Evolutionary conservation across 2,797 vertebrate genomes (phyloP), one percentile per base, ranked within the genome.

Genomic region (Graptemys geographica): DNA sequence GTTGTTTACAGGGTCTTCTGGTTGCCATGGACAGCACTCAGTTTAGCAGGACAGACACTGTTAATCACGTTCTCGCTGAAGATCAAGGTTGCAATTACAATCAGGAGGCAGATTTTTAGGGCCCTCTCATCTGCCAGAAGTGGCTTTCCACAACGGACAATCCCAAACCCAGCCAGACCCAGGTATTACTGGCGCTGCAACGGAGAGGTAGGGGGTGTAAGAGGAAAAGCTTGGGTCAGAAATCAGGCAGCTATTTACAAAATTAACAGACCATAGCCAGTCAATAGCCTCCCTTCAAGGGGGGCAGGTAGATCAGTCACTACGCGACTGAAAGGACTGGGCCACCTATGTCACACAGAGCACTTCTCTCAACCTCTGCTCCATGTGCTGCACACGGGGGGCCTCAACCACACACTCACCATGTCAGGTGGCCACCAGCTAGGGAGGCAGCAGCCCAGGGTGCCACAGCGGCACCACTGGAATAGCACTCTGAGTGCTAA

Each of bases 361-460:
- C 62, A 15, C 31, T 62, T 33, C 13, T 18, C 59, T 62, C 59
- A 31, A 33, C 6, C 59, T 65, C 31, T n/a, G 31, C 59, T 62
- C 31, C 7, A 13, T 62, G 59, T 33, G 59, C 51, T 51, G 12
- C 0, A 0, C 52, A 37, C 11, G 47, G 3, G 0, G 2, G n/a
- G 0, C 0, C 56, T 0, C 0, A 1, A 83, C 28, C 8, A 0
- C 0, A 0, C 4, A 8, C 5, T 18, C 78, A 5, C 18, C 11
- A 1, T 4, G 19, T 41, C 37, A 41, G 11, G 79, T 25, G 18
- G 52, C 53, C 69, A 41, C n/a, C 8, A 11, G 37, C 69, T 41
- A 72, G 21, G 69, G 5, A 72, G 37, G 69, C 69, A 41, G n/a
- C 37, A 21, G 69, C 69, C 21, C 21, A 41, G 37, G 69, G 31